Base-by-base conservation (phyloP, 2,888 invertebrate genomes). In the Platycheirus rosarum region DNA sequence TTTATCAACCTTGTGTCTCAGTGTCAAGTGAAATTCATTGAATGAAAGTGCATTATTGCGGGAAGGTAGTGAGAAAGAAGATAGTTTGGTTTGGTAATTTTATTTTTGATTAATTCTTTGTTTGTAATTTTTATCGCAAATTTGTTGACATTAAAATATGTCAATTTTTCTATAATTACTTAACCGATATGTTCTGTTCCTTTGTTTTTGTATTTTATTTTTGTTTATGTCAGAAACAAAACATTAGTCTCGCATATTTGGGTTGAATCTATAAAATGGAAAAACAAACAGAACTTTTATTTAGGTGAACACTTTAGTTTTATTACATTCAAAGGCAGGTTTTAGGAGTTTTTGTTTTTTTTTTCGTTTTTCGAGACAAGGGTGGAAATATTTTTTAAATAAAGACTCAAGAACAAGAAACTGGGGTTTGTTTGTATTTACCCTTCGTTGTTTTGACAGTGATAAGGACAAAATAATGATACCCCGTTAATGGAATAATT, bases 341-440 rank as follows among this genome's bases (percentile, higher is more conserved):
- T 32, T 32, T 32, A 32, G 8, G 7, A 32, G 6, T 32, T 32
- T 32, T 7, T 32, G 29, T 32, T 32, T 32, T 53, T 46, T 26
- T 18, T 73, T 73, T 53, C 46, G 26, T 18, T 73, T 73, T 73
- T 63, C 5, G 51, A 37, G n/a, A 29, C 68, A 75, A 68, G 68
- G 60, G 7, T 68, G 60, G 60, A 53, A 18, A 37, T 49, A 26
- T 18, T 48, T 26, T 57, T 55, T 69, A 4, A 46, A 55, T 69
- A 46, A 57, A 57, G 55, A 48, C 26, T 9, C 13, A 8, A 32
- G 8, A 23, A 9, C 42, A 42, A 42, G 26, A 11, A 57, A 14
- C 40, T 23, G 16, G 42, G 14, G 57, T 7, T 26, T 26, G 29
- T 16, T 26, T 32, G 29, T 32, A 8, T 32, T 32, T 32, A 32